These are phyloP conservation scores for Arvicanthis niloticus DNA, from an alignment of 2,113 vertebrate species.

Conservation along the genomic window DNA sequence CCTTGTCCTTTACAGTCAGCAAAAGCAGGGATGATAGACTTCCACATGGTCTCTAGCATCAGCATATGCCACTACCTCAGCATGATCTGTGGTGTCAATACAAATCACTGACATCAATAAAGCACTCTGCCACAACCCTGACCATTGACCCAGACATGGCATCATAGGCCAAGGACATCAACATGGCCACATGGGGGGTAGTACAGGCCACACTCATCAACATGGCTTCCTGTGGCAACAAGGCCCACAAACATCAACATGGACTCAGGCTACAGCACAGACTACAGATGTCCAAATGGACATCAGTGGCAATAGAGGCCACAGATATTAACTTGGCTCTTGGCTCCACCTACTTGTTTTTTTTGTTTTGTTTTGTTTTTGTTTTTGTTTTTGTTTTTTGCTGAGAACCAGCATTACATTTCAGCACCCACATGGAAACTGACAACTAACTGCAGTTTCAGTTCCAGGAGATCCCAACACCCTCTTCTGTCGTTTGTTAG, in stretches of 20 bases:
- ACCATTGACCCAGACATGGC: not conserved
- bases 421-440: not conserved
- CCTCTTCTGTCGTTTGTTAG: not conserved
- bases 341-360: not conserved
- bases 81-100: not conserved
- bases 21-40: not conserved
- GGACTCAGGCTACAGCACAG: not conserved
- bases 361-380: no score
- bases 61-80: not conserved
- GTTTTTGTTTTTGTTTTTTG: not conserved
- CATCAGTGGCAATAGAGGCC: not conserved
- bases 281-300: not conserved
- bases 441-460: not conserved
- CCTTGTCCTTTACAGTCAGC: not conserved
- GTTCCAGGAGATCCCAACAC: not conserved
- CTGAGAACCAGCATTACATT: not conserved
- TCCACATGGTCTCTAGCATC: not conserved
- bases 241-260: not conserved
- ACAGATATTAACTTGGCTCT: not conserved
- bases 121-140: not conserved
- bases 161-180: not conserved
- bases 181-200: no score
- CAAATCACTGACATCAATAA: not conserved
- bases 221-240: not conserved
- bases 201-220: not conserved